These are phyloP conservation scores for Parotocinclus haroldoi DNA, from an alignment of 2,797 vertebrate genomes.

Conservation along the genomic window DNA sequence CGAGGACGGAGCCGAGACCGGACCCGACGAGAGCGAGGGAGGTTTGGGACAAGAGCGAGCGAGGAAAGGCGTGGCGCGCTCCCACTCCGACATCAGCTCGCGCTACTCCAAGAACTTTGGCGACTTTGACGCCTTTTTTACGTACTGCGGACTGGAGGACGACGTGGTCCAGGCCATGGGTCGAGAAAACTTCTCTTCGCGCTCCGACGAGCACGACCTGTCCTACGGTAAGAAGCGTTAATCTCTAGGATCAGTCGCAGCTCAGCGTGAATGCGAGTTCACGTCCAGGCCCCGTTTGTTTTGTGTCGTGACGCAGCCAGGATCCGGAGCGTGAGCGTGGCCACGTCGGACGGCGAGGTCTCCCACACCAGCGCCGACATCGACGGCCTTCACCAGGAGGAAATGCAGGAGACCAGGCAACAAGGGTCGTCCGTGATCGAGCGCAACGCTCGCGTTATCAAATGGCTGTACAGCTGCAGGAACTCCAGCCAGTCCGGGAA, in stretches of 20 bases:
- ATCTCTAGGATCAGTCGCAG: too few species aligned
- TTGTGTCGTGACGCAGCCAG: slow-evolving; percentile 6
- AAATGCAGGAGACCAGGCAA: slow-evolving; percentile 66
- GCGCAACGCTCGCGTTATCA: slow-evolving; percentile 94
- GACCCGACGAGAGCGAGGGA: neutral
- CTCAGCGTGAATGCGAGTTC: too few species aligned
- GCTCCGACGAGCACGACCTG: slow-evolving; percentile 63
- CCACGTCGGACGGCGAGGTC: slow-evolving; percentile 80
- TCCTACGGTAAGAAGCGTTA: slow-evolving; percentile 2
- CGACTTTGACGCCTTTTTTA: slow-evolving; percentile 87
- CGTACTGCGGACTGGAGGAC: slow-evolving; percentile 85
- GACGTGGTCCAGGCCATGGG: slow-evolving; percentile 86
- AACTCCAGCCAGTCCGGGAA: slow-evolving; percentile 78
- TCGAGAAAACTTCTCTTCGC: slow-evolving; percentile 79
- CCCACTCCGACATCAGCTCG: slow-evolving; percentile 91
- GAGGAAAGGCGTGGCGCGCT: slow-evolving; percentile 71
- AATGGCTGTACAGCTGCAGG: slow-evolving; percentile 94
- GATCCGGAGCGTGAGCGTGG: slow-evolving; percentile 80
- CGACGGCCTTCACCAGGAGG: slow-evolving; percentile 77
- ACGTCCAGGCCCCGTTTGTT: too few species aligned
- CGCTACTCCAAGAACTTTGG: slow-evolving; percentile 84
- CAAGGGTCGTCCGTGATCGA: slow-evolving; percentile 85
- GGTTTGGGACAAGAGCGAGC: neutral
- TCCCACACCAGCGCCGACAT: slow-evolving; percentile 76
- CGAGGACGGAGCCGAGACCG: neutral